Percentiles rank a stretch among this genome's conserved stretches.
These are phyloP conservation scores for Hypsopygia costalis DNA, from an alignment of 2,888 invertebrate species.

Conservation along the genomic window DNA sequence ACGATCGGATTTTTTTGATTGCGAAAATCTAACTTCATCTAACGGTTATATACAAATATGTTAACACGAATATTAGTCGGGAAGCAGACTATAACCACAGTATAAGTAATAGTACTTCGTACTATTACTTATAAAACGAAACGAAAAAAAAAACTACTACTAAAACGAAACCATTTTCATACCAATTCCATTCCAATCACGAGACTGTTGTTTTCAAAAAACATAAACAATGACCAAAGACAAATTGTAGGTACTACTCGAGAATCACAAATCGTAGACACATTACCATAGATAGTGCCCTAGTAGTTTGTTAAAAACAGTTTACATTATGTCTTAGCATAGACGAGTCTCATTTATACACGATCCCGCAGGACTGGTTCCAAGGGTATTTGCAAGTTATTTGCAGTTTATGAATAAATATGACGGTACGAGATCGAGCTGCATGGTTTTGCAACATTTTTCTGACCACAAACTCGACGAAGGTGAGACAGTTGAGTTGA, in stretches of 20 bases:
- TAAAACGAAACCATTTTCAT: no score
- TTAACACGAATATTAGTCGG: no score
- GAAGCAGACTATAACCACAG: no score
- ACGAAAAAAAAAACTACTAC: no score
- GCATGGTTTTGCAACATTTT: slow-evolving; percentile 10
- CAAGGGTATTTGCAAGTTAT: slow-evolving; percentile 33
- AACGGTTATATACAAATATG: no score
- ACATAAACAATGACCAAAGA: neutral
- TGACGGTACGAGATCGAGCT: slow-evolving; percentile 20
- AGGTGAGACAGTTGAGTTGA: no score
- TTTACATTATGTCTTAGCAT: slow-evolving; percentile 24
- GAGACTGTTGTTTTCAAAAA: no score
- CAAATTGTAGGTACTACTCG: neutral
- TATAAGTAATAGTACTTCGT: no score
- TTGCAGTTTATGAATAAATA: slow-evolving; percentile 26
- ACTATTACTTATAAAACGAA: no score
- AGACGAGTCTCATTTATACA: slow-evolving; percentile 25
- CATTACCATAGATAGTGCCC: slow-evolving; percentile 9
- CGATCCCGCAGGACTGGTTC: slow-evolving; percentile 33
- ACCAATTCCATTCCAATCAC: no score
- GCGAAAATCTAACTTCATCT: no score
- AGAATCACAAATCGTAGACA: slow-evolving; percentile 1
- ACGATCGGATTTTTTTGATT: no score
- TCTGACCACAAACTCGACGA: neutral
- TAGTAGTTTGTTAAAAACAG: slow-evolving; percentile 7